Evolutionary conservation across 2,888 invertebrate species (phyloP).

Genomic region (Agonum fuliginosum): DNA sequence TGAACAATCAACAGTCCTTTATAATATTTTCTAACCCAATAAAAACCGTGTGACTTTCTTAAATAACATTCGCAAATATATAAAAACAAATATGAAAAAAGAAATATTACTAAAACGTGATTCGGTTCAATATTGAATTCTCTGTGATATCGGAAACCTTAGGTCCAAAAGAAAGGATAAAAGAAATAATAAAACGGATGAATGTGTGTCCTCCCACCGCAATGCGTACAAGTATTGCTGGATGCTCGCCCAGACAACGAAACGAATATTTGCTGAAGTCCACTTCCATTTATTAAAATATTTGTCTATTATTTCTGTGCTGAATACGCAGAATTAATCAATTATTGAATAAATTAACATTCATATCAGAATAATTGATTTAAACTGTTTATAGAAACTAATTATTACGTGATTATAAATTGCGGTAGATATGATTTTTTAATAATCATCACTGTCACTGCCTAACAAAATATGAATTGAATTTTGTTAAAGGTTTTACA

Average conservation of each 20-base stretch:
- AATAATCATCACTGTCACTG: too few relatives aligned
- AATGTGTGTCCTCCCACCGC: constrained; percentile 39
- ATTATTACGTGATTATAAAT: too few relatives aligned
- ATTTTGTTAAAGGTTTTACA: too few relatives aligned
- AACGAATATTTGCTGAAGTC: neutral
- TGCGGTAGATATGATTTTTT: too few relatives aligned
- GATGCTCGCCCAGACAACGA: too few relatives aligned
- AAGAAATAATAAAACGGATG: constrained; percentile 50
- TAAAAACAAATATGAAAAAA: constrained; percentile 39
- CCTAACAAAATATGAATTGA: too few relatives aligned
- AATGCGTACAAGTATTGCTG: constrained; percentile 28
- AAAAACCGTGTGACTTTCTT: constrained; percentile 30
- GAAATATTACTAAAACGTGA: constrained; percentile 46
- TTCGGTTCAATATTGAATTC: constrained; percentile 52
- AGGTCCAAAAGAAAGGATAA: constrained; percentile 21
- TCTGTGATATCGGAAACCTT: constrained; percentile 35
- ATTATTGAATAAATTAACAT: too few relatives aligned
- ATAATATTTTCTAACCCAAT: constrained; percentile 14
- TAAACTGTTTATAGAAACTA: too few relatives aligned
- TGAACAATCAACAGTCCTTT: neutral
- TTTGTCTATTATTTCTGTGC: neutral
- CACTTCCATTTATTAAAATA: neutral
- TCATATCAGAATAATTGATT: too few relatives aligned
- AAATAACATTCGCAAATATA: constrained; percentile 51
- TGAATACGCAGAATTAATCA: too few relatives aligned